Percentiles rank a stretch among this genome's conserved stretches.
Evolutionary conservation across 2,113 vertebrate species (phyloP).

Genomic region (Scomber colias): DNA sequence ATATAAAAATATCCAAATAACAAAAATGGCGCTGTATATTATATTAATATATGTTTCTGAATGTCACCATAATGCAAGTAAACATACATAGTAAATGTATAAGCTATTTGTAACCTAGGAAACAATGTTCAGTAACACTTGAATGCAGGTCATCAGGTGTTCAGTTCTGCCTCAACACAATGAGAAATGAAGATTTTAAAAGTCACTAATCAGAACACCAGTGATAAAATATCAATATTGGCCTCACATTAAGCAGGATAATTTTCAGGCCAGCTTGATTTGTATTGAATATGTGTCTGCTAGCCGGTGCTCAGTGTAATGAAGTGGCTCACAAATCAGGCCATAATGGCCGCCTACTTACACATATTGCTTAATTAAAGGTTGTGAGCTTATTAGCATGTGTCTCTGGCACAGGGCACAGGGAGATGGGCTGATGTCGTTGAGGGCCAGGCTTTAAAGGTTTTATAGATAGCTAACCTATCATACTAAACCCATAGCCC

Average conservation of each 20-base stretch:
- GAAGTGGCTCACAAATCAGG: slow-evolving; percentile 99
- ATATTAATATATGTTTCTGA: not conserved
- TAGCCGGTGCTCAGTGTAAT: slow-evolving; percentile 93
- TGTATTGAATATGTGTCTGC: slow-evolving; percentile 98
- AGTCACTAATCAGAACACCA: slow-evolving; percentile 85
- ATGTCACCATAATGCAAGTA: not conserved
- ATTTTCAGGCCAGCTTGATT: slow-evolving; percentile 95
- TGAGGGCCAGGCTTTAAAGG: slow-evolving; percentile 93
- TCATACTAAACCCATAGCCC: slow-evolving; percentile 89
- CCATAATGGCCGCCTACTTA: slow-evolving; percentile 99
- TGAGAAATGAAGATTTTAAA: slow-evolving; percentile 86
- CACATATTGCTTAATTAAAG: slow-evolving; percentile 99
- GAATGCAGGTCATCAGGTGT: slow-evolving; percentile 80
- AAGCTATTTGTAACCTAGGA: slow-evolving; percentile 74
- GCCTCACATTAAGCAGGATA: slow-evolving; percentile 92
- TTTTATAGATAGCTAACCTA: slow-evolving; percentile 98
- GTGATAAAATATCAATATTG: slow-evolving; percentile 94
- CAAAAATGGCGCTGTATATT: not conserved
- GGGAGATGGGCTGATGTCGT: slow-evolving; percentile 85
- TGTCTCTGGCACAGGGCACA: slow-evolving; percentile 93
- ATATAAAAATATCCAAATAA: not conserved
- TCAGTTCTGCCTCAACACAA: slow-evolving; percentile 82
- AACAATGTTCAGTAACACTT: slow-evolving; percentile 85
- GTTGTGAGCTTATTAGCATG: slow-evolving; percentile 99
- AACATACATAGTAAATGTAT: slow-evolving; percentile 41